Base-by-base conservation (phyloP, 2,888 invertebrate genomes). In the Apamea anceps region DNA sequence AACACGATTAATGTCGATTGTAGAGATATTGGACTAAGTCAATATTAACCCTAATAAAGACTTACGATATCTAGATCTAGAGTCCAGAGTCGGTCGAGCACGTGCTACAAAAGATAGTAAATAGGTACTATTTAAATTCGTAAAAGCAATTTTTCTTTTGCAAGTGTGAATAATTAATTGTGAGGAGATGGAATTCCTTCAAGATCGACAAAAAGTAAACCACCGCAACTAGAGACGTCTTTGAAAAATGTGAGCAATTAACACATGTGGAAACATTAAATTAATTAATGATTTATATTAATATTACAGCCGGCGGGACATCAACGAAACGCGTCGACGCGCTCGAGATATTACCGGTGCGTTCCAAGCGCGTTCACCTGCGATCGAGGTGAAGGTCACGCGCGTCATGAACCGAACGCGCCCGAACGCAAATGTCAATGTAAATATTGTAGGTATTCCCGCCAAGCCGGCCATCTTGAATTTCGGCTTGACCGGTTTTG, bases 361-460 rank as follows among this genome's bases (percentile, higher is more conserved):
- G 92, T 91, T 90, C 89, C 90, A 91, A 93, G 93, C 94, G 92
- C 94, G 94, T 94, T 94, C 95, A 95, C 95, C 96, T 95, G 94
- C 92, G 92, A 96, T 94, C 91, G 95, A 95, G 96, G 96, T 96
- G 95, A 96, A 96, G 96, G 96, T 96, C 95, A 94, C 92, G 87
- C 91, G 90, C 91, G 90, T 90, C 92, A 91, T 93, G 93, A 94
- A 93, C 90, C 86, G 85, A 92, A 90, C 91, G 90, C 87, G 92
- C 89, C 90, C 88, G 91, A 91, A 93, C 93, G 94, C 93, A 94
- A 95, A 96, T 95, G 94, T 95, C 94, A 95, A 93, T 92, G 93
- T 94, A 92, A 93, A 93, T 93, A 91, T 89, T 90, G 91, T 88
- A 90, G 86, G 93, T 91, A 91, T 94, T 94, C 94, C 94, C 94